A percentile compares a stretch with the other conserved stretches of the same genome.
phyloP scores from a whole-genome alignment of 2,888 invertebrate genomes.

The Cerastis leucographa region DNA sequence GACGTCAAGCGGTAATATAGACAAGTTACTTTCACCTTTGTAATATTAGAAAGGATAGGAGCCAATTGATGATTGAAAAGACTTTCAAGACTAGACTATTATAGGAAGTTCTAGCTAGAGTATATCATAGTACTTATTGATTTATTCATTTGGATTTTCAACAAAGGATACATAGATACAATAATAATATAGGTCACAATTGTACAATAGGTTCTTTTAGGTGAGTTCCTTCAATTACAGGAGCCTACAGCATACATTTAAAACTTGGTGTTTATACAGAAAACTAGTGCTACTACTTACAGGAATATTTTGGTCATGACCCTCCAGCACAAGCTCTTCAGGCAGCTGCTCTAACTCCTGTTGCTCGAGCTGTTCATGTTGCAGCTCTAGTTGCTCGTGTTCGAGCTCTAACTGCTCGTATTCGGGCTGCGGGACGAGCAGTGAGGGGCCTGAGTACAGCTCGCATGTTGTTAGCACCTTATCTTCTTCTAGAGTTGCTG shows the following conservation, averaged over 20 bases:
- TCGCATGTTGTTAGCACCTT: constrained; percentile 71
- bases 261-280: too few species aligned
- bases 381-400: constrained; percentile 60
- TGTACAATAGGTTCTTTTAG: too few species aligned
- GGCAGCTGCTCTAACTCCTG: constrained; percentile 51
- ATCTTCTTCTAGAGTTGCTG: constrained; percentile 65
- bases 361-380: constrained; percentile 60
- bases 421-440: constrained; percentile 71
- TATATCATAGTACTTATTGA: too few species aligned
- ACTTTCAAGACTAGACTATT: not conserved
- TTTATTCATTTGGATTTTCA: too few species aligned
- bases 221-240: too few species aligned
- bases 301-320: constrained; percentile 69
- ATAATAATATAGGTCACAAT: too few species aligned
- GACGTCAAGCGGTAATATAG: not conserved
- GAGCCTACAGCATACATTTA: too few species aligned
- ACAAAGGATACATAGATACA: too few species aligned
- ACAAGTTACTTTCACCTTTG: not conserved
- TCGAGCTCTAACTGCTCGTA: constrained; percentile 60
- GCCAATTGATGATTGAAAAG: not conserved
- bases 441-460: constrained; percentile 74
- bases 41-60: not conserved
- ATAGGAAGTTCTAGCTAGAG: not conserved
- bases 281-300: constrained; percentile 50
- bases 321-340: constrained; percentile 51